Evolutionary conservation across 2,888 invertebrate genomes (phyloP), one percentile per base, ranked within the genome.

Genomic region (Patella depressa): DNA sequence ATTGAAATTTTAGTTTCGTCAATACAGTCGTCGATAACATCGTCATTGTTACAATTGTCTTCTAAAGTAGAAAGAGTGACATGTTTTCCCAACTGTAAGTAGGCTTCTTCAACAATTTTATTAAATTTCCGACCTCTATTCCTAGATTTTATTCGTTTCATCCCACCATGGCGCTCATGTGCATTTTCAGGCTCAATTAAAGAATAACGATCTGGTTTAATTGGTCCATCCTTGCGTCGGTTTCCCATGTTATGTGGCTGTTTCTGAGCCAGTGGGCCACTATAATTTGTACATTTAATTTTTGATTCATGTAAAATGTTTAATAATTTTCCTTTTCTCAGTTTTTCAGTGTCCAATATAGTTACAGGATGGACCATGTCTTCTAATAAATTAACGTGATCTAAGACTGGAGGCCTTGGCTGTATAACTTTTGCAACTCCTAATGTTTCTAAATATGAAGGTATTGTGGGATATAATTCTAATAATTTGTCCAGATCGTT

Each of bases 221-320:
- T 57, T 57, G 57, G 57, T 17, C 2, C 57, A 57, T 57, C 57
- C 2, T 57, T 57, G 17, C 57, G 57, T 17, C 57, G 12, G 17
- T 57, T 57, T 57, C 57, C 57, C 57, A 57, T 57, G 57, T 57
- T 57, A 57, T 57, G 57, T 12, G 57, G 57, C 17, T 57, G 57
- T 57, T 57, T 57, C 1, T 57, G 12, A 17, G 14, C 57, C 17
- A 2, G 57, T 17, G 57, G 57, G 12, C 57, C 57, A 57, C 57
- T 15, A 57, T 57, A 17, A 57, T 15, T 57, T 12, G 57, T 57
- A 57, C 14, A 57, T 57, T 57, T 57, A 17, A 57, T 57, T 57
- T 57, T 57, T 2, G 57, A 57, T 2, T 1, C 2, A 2, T 57
- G 57, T 57, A 57, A 57, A 57, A 57, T 17, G 12, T 57, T 57